These are phyloP conservation scores for Drosophila barbarae DNA, from an alignment of 2,888 invertebrate genomes.

Conservation along the genomic window DNA sequence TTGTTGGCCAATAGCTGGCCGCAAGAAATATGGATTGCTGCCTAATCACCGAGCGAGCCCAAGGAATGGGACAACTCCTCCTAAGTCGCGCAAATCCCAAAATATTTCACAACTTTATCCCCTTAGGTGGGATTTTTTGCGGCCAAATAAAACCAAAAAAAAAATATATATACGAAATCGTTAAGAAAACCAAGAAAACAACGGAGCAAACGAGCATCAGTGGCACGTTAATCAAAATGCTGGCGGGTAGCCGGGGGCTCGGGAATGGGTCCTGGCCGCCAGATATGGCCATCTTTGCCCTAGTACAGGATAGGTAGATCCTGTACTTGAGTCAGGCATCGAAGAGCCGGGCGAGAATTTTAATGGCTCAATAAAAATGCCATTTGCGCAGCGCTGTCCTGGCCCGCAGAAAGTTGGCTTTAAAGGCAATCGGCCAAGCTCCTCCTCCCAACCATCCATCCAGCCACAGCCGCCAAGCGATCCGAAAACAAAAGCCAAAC, in stretches of 20 bases:
- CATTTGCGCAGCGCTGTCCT: slow-evolving; percentile 74
- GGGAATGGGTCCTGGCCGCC: slow-evolving; percentile 38
- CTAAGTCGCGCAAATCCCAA: slow-evolving; percentile 75
- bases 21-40: slow-evolving; percentile 66
- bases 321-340: slow-evolving; percentile 58
- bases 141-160: slow-evolving; percentile 45
- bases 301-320: slow-evolving; percentile 24
- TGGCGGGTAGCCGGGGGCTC: slow-evolving; percentile 43
- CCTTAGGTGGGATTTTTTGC: slow-evolving; percentile 72
- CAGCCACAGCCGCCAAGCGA: slow-evolving; percentile 11
- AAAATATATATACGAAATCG: slow-evolving; percentile 22
- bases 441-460: neutral
- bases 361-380: slow-evolving; percentile 79
- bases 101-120: slow-evolving; percentile 77
- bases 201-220: slow-evolving; percentile 50
- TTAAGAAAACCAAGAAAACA: slow-evolving; percentile 35
- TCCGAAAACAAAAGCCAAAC: slow-evolving; percentile 69
- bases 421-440: slow-evolving; percentile 42
- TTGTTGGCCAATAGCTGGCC: slow-evolving; percentile 53
- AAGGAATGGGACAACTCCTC: slow-evolving; percentile 31
- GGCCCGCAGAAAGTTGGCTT: slow-evolving; percentile 64
- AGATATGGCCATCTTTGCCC: slow-evolving; percentile 47
- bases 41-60: slow-evolving; percentile 65
- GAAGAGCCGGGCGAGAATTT: slow-evolving; percentile 61
- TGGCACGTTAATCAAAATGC: slow-evolving; percentile 78